These are phyloP conservation scores for Halictus ligatus DNA, from an alignment of 2,888 invertebrate genomes.

Conservation along the genomic window DNA sequence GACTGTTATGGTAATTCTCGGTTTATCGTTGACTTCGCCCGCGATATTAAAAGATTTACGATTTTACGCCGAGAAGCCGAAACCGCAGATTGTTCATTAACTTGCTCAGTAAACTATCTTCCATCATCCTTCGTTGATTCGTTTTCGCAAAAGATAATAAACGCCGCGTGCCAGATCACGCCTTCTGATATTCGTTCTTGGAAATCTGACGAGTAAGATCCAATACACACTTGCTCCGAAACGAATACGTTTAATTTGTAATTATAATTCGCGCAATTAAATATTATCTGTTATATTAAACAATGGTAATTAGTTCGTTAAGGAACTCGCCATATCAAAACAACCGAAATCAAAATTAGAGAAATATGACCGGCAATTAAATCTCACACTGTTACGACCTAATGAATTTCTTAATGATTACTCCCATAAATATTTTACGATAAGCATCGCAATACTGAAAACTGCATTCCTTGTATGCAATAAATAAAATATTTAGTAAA, in stretches of 20 bases:
- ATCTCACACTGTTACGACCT: background rate
- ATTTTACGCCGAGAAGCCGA: slow-evolving; percentile 55
- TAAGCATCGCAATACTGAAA: background rate
- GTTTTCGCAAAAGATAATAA: slow-evolving; percentile 69
- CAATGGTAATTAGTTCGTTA: background rate
- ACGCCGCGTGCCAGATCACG: slow-evolving; percentile 54
- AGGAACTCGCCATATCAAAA: background rate
- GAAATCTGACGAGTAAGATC: slow-evolving; percentile 32
- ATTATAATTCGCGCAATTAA: slow-evolving; percentile 21
- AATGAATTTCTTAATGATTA: background rate
- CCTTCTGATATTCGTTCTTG: slow-evolving; percentile 33
- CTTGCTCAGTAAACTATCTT: slow-evolving; percentile 64
- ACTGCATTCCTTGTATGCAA: background rate
- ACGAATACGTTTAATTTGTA: background rate
- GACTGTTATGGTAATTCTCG: background rate
- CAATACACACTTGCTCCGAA: background rate
- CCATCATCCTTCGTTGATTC: slow-evolving; percentile 66
- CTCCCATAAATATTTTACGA: background rate
- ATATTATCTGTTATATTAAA: background rate
- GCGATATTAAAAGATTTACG: slow-evolving; percentile 47
- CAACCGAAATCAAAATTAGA: background rate
- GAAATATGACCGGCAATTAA: background rate
- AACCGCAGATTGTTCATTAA: slow-evolving; percentile 71
- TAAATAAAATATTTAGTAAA: background rate
- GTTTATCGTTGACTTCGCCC: slow-evolving; percentile 17